Evolutionary conservation across 2,797 vertebrate genomes (phyloP).

Genomic region (Tinamus major): DNA sequence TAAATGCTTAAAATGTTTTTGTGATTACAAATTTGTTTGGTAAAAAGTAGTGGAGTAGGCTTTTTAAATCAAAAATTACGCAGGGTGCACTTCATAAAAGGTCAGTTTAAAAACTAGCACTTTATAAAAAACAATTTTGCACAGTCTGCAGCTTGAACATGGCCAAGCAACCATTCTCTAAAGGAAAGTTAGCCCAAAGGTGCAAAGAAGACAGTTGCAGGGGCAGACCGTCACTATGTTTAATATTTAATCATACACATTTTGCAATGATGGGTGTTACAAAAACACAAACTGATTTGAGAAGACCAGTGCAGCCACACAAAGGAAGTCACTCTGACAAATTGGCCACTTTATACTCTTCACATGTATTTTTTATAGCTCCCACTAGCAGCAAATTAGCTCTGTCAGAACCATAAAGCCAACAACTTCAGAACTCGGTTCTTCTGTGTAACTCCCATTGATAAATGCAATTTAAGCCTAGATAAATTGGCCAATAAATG

Average conservation of each 20-base stretch:
- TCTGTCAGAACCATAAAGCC: background rate
- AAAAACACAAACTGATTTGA: background rate
- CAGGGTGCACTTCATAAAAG: background rate
- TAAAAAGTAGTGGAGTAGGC: background rate
- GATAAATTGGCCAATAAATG: background rate
- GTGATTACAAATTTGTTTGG: background rate
- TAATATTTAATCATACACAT: background rate
- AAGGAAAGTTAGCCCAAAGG: background rate
- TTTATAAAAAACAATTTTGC: background rate
- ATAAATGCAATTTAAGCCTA: background rate
- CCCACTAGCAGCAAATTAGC: background rate
- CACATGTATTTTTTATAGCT: background rate
- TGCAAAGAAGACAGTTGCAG: background rate
- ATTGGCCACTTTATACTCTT: background rate
- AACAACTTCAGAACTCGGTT: background rate
- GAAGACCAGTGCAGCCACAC: background rate
- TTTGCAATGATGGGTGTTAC: background rate
- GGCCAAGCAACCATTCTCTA: background rate
- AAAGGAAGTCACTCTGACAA: background rate
- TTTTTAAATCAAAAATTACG: background rate
- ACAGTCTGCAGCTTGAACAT: background rate
- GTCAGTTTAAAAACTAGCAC: background rate
- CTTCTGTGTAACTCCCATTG: background rate
- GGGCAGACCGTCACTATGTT: background rate
- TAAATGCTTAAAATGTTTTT: slow-evolving; percentile 7